These are phyloP conservation scores for Branchipolynoe longqiensis DNA, from an alignment of 2,888 invertebrate species.

Conservation along the genomic window DNA sequence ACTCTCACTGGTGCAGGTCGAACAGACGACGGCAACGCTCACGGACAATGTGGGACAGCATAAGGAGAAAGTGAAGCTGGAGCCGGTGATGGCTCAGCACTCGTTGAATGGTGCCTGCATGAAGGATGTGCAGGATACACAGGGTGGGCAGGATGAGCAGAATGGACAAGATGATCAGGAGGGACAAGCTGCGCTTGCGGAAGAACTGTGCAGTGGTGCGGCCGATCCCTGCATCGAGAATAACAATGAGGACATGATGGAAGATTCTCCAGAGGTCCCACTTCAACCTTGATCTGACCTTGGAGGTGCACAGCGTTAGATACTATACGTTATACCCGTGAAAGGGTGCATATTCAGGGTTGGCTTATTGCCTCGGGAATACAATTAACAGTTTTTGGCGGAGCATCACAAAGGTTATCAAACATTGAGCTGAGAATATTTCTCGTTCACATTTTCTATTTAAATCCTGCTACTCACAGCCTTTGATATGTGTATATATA, in stretches of 20 bases:
- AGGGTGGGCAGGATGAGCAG: neutral
- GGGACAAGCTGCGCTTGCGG: neutral
- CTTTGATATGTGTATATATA: no score
- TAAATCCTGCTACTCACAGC: no score
- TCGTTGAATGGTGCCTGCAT: neutral
- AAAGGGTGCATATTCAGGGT: no score
- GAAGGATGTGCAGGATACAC: neutral
- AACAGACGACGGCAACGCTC: slow-evolving; percentile 49
- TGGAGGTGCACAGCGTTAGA: no score
- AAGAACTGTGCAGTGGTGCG: slow-evolving; percentile 21
- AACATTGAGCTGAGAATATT: no score
- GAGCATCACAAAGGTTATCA: no score
- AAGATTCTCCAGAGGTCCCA: neutral
- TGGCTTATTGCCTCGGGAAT: no score
- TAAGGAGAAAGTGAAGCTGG: neutral
- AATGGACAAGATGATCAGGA: neutral
- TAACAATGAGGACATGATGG: neutral
- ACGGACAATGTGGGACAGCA: slow-evolving; percentile 7
- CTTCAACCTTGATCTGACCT: slow-evolving; percentile 21
- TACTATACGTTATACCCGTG: no score
- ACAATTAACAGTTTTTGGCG: no score
- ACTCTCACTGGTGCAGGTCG: slow-evolving; percentile 56
- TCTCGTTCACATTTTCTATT: no score
- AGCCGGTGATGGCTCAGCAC: neutral
- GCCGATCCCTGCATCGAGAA: slow-evolving; percentile 31